Conservation (phyloP, 2,888 invertebrate species). For the Tubulanus polymorphus region DNA sequence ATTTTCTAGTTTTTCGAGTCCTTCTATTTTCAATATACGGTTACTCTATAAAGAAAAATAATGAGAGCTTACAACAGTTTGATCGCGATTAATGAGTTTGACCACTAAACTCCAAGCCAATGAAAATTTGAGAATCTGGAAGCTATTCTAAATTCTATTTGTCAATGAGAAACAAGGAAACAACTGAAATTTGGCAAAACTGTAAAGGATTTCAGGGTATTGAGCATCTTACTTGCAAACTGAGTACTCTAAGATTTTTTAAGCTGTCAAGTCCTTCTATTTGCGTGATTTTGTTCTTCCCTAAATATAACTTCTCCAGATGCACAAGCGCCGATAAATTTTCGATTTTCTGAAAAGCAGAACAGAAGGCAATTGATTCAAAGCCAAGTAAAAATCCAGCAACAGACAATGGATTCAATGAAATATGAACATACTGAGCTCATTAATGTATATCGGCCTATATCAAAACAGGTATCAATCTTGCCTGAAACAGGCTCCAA, state of each 20-base stretch:
- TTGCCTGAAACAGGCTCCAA: too few species aligned
- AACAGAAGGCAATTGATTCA: too few species aligned
- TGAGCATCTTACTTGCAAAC: slow-evolving; percentile 73
- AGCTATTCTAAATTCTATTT: slow-evolving; percentile 8
- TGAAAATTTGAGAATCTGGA: too few species aligned
- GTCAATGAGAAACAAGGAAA: too few species aligned
- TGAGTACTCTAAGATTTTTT: slow-evolving; percentile 71
- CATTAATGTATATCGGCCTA: too few species aligned
- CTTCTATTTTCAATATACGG: slow-evolving; percentile 80
- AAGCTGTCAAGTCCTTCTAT: slow-evolving; percentile 77
- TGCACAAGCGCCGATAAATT: slow-evolving; percentile 73
- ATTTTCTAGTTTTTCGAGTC: slow-evolving; percentile 68
- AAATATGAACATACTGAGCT: too few species aligned
- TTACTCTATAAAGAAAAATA: slow-evolving; percentile 65
- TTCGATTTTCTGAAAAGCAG: slow-evolving; percentile 68
- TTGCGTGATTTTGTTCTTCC: slow-evolving; percentile 90
- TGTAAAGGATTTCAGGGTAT: background rate
- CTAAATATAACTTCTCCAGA: slow-evolving; percentile 77
- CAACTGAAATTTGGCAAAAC: background rate
- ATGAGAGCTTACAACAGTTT: too few species aligned
- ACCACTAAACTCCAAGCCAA: too few species aligned
- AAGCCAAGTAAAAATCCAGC: too few species aligned
- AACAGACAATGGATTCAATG: too few species aligned
- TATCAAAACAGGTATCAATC: too few species aligned
- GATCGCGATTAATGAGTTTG: too few species aligned